phyloP scores from a whole-genome alignment of 1,140 invertebrate genomes.

The Cyphomyrmex costatus region DNA sequence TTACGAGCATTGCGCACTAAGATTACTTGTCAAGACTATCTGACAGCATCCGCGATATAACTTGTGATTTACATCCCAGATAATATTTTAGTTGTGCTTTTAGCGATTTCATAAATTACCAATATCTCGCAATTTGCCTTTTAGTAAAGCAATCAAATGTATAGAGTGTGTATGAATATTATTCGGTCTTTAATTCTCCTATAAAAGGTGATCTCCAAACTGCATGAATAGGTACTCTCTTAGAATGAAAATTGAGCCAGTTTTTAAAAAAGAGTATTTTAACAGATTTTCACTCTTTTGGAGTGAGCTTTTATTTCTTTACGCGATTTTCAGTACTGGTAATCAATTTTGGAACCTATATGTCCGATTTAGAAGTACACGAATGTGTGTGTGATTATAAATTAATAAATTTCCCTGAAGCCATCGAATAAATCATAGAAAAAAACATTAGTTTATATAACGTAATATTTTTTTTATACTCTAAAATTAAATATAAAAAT shows the following conservation, averaged over 20 bases:
- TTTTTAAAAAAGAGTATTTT: no score
- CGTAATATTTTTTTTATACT: not conserved
- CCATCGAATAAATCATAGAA: not conserved
- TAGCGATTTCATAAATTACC: slow-evolving; percentile 58
- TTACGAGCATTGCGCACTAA: slow-evolving; percentile 39
- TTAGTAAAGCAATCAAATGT: slow-evolving; percentile 27
- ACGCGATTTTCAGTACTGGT: no score
- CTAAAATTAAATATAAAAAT: not conserved
- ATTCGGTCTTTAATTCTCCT: not conserved
- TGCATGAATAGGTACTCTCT: no score
- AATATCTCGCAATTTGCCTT: not conserved
- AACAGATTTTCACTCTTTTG: no score
- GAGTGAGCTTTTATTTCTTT: no score
- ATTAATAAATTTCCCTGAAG: not conserved
- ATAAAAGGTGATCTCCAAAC: not conserved
- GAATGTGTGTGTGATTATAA: not conserved
- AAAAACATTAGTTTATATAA: not conserved
- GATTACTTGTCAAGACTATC: slow-evolving; percentile 45
- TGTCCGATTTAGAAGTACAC: not conserved
- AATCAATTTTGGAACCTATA: no score
- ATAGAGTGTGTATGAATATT: not conserved
- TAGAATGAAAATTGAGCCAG: no score
- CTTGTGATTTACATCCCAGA: slow-evolving; percentile 45
- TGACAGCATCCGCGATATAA: slow-evolving; percentile 55
- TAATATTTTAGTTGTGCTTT: slow-evolving; percentile 49